phyloP scores from a whole-genome alignment of 1,140 invertebrate genomes.

The Maniola jurtina region DNA sequence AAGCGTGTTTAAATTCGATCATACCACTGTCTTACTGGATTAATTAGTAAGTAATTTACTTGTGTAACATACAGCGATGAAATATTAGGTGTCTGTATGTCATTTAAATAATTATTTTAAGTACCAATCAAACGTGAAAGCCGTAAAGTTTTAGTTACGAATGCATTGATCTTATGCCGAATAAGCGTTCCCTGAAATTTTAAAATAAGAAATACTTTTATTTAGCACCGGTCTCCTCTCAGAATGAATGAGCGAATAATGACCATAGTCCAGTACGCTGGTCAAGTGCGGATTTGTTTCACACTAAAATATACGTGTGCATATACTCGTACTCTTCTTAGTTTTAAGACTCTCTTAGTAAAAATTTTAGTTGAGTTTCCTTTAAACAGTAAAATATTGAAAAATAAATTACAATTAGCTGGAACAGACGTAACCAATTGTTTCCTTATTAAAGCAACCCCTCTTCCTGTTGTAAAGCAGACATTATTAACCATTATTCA shows the following conservation, averaged over 20 bases:
- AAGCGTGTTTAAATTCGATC: slow-evolving; percentile 18
- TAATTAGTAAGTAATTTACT: slow-evolving; percentile 13
- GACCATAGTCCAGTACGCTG: no score
- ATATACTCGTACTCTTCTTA: no score
- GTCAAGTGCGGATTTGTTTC: no score
- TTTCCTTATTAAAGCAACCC: slow-evolving; percentile 45
- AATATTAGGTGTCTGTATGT: slow-evolving; percentile 2
- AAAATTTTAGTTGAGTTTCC: not conserved
- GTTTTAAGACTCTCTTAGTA: no score
- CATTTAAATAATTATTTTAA: slow-evolving; percentile 6
- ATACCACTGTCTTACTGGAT: slow-evolving; percentile 13
- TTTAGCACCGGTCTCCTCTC: no score
- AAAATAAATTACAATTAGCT: slow-evolving; percentile 33
- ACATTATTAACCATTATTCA: slow-evolving; percentile 29
- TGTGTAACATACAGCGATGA: slow-evolving; percentile 11
- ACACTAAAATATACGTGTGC: no score
- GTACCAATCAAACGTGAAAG: not conserved
- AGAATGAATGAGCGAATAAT: no score
- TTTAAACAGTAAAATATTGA: slow-evolving; percentile 18
- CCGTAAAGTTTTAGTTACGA: not conserved
- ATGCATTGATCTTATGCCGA: no score
- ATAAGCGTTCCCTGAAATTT: no score
- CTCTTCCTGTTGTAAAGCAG: slow-evolving; percentile 40
- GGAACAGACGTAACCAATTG: slow-evolving; percentile 41
- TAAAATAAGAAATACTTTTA: no score